Evolutionary conservation across 1,140 invertebrate species (phyloP), one percentile per base, ranked within the genome.

Genomic region (Lethocerus indicus): DNA sequence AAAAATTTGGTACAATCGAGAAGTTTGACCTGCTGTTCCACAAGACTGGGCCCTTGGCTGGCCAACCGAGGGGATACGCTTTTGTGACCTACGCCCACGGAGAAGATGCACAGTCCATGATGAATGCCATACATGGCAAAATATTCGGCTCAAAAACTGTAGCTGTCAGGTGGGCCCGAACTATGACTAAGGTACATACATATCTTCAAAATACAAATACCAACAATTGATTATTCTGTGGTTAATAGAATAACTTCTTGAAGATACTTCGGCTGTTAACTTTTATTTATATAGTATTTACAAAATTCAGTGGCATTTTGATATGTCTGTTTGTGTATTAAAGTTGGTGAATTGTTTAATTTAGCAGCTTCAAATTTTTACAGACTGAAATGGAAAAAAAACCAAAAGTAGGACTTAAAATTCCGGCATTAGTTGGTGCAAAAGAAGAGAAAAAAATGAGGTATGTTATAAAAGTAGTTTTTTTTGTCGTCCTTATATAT

Each of bases 21-120:
- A 90, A 91, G 75, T 92, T 93, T 71, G 88, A 94, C 67, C 80
- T 92, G 65, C 75, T 94, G 46, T 92, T 90, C 64, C 87, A 93
- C 64, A 87, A 87, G 55, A 78, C 76, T 52, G 90, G 90, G 47
- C 84, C 87, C 43, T 75, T 85, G 59, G 77, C 79, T 59, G 89
- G 88, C 37, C 84, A 87, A 63, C 84, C 89, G 1, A 68, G 87
- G 55, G 89, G 90, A n/a, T 94, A 92, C 64, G 88, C 87, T 27
- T 94, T 94, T 67, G 83, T 90, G 23, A 92, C 87, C 0, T 94
- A 83, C 60, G 72, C 77, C 57, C 69, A 67, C 59, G 66, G 71
- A 42, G 71, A 76, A 55, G 76, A 80, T 59, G 81, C 82, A 1
- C 60, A 71, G 25, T 65, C 61, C 52, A 83, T 83, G 0, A 76